phyloP scores from a whole-genome alignment of 2,113 vertebrate genomes.

The Pachycephala philippinensis region DNA sequence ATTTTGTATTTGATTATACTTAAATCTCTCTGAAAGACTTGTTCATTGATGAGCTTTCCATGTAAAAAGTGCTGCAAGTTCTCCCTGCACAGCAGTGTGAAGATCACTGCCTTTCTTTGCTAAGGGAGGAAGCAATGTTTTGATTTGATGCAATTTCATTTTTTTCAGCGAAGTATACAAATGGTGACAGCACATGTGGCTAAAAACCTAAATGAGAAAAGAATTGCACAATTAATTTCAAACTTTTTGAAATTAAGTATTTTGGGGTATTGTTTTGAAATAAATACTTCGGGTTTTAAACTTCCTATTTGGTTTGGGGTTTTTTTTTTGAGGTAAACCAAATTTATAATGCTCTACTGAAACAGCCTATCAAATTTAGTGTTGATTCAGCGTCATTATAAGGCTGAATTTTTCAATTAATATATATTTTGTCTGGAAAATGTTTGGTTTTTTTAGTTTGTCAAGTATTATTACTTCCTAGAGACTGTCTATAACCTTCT shows the following conservation, averaged over 20 bases:
- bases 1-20: not conserved
- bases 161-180: not conserved
- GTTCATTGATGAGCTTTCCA: not conserved
- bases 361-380: not conserved
- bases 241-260: not conserved
- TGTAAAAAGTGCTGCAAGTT: not conserved
- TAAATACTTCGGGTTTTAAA: not conserved
- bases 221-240: not conserved
- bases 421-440: not conserved
- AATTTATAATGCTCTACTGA: not conserved
- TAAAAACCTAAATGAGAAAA: not conserved
- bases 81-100: not conserved
- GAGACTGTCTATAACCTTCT: not conserved
- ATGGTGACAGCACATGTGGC: not conserved
- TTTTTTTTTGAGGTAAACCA: not conserved
- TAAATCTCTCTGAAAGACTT: not conserved
- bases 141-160: not conserved
- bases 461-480: not conserved
- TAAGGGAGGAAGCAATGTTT: not conserved
- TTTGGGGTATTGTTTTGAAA: not conserved
- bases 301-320: rapidly evolving
- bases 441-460: not conserved
- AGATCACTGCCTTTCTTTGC: not conserved
- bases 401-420: not conserved
- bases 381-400: not conserved